A percentile compares a stretch with the other conserved stretches of the same genome.
Evolutionary conservation across 92 coral and sea anemone genomes (phyloP).

Genomic region (Parazoanthus darwini): DNA sequence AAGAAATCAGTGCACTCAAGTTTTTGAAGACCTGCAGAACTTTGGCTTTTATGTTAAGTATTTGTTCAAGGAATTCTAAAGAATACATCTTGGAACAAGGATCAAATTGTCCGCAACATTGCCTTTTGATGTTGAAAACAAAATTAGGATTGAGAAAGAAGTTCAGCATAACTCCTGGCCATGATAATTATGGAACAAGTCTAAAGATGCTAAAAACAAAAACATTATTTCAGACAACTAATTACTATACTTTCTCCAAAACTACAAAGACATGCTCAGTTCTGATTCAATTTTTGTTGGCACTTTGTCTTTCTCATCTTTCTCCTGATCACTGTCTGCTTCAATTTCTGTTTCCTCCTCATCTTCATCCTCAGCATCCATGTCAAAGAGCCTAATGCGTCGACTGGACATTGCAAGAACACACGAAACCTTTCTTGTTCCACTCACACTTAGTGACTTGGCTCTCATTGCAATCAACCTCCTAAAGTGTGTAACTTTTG

Average conservation of each 20-base stretch:
- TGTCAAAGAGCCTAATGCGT: conserved; percentile 81
- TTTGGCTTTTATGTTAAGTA: too few relatives aligned
- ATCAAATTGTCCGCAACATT: too few relatives aligned
- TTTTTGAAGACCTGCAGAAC: too few relatives aligned
- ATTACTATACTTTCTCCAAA: too few relatives aligned
- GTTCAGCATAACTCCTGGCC: not conserved
- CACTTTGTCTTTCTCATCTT: conserved; percentile 15
- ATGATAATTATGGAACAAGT: not conserved
- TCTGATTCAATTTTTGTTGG: conserved; percentile 4
- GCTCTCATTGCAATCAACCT: conserved; percentile 77
- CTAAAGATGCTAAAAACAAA: not conserved
- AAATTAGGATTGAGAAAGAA: too few relatives aligned
- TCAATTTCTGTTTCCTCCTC: conserved; percentile 81
- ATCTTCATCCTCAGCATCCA: conserved; percentile 98
- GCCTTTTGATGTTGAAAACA: too few relatives aligned
- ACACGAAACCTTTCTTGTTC: conserved; percentile 90
- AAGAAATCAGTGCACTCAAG: too few relatives aligned
- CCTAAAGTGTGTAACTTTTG: conserved; percentile 71
- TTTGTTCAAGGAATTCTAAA: too few relatives aligned
- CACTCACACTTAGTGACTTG: conserved; percentile 82
- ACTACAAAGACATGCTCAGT: not conserved
- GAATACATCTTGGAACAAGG: too few relatives aligned
- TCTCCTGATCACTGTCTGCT: conserved; percentile 43
- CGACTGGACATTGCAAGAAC: conserved; percentile 78
- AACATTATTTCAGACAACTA: not conserved